These are phyloP conservation scores for Carpatolechia fugitivella DNA, from an alignment of 2,888 invertebrate species.

Conservation along the genomic window DNA sequence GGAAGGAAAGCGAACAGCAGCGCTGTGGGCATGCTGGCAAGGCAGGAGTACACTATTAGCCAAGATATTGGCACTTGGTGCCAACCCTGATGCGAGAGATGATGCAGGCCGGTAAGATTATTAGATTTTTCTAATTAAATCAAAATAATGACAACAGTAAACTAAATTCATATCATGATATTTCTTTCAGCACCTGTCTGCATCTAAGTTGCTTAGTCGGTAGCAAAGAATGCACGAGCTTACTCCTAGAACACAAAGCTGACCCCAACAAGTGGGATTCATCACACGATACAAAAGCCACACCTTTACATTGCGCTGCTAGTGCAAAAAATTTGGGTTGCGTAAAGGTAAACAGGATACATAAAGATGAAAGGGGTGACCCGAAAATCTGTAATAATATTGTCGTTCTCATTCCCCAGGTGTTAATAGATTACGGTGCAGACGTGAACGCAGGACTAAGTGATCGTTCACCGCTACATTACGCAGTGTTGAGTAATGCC, in stretches of 20 bases:
- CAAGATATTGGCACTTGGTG: conserved; percentile 74
- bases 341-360: conserved; percentile 71
- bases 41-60: conserved; percentile 78
- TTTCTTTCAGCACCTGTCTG: conserved; percentile 67
- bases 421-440: conserved; percentile 85
- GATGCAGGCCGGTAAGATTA: conserved; percentile 80
- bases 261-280: conserved; percentile 86
- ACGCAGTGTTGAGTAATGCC: conserved; percentile 88
- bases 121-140: too few relatives aligned
- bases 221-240: conserved; percentile 83
- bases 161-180: too few relatives aligned
- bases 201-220: conserved; percentile 90
- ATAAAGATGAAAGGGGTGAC: conserved; percentile 15
- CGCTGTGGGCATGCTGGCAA: conserved; percentile 81
- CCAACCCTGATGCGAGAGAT: conserved; percentile 83
- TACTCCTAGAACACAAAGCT: conserved; percentile 84
- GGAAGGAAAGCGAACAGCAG: conserved; percentile 68
- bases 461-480: conserved; percentile 88
- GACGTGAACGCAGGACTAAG: conserved; percentile 87
- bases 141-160: too few relatives aligned
- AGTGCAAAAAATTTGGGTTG: conserved; percentile 81
- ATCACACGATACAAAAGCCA: conserved; percentile 81
- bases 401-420: conserved; percentile 52
- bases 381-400: conserved; percentile 23
- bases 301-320: conserved; percentile 89